phyloP scores from a whole-genome alignment of 2,113 vertebrate genomes.

The Thalassarche chlororhynchos region DNA sequence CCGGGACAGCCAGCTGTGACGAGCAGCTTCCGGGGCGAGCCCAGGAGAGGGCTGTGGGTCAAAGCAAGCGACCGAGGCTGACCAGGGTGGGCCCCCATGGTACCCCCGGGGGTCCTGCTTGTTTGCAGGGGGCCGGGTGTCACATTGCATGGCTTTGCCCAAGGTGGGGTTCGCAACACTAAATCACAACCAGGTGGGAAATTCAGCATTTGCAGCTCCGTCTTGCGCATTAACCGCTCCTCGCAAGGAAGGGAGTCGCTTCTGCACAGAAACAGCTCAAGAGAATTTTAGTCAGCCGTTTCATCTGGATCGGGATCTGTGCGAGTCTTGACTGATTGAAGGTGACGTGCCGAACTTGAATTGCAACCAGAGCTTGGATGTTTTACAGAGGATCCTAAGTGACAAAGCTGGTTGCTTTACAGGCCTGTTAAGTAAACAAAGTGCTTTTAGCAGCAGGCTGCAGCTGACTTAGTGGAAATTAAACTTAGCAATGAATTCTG shows the following conservation, averaged over 20 bases:
- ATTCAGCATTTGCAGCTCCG: background rate
- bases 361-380: background rate
- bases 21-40: background rate
- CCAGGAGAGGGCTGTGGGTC: background rate
- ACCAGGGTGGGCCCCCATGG: background rate
- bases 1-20: background rate
- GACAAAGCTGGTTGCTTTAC: background rate
- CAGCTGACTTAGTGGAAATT: background rate
- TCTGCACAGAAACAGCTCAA: background rate
- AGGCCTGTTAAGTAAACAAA: background rate
- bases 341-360: background rate
- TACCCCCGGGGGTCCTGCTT: accelerated
- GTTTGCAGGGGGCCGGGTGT: no score
- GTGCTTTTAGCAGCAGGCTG: background rate
- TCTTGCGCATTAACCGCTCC: accelerated
- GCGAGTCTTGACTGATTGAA: background rate
- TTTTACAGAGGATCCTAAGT: background rate
- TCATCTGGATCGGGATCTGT: background rate
- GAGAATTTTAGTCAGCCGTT: background rate
- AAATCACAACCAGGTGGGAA: background rate
- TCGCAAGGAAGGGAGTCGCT: accelerated
- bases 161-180: accelerated
- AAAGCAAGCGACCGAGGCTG: background rate
- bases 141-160: accelerated
- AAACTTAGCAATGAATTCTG: background rate